These are phyloP conservation scores for Pogonomyrmex barbatus DNA, from an alignment of 1,140 invertebrate genomes.

Conservation along the genomic window DNA sequence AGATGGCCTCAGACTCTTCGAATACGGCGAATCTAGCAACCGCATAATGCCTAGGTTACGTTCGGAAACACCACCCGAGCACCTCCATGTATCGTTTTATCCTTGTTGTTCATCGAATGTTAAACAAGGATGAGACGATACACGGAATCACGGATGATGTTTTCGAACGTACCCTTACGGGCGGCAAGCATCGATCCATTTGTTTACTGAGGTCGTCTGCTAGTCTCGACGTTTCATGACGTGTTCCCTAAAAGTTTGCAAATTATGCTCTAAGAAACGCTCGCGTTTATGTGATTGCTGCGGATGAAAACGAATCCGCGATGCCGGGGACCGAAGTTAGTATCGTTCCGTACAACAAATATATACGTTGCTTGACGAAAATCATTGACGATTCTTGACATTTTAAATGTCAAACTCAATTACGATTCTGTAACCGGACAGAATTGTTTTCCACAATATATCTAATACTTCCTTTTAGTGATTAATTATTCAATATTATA, in stretches of 20 bases:
- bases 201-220: slow-evolving; percentile 79
- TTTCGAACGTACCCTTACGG: too few species aligned
- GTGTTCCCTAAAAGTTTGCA: slow-evolving; percentile 50
- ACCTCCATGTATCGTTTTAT: too few species aligned
- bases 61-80: too few species aligned
- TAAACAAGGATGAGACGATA: too few species aligned
- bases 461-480: not conserved
- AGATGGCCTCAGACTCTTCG: not conserved
- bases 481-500: slow-evolving; percentile 18
- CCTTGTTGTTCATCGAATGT: too few species aligned
- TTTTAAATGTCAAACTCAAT: slow-evolving; percentile 57
- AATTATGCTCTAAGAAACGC: slow-evolving; percentile 74
- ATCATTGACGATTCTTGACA: slow-evolving; percentile 23
- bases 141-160: too few species aligned
- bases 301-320: slow-evolving; percentile 47
- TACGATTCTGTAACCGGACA: not conserved
- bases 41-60: not conserved
- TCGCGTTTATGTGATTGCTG: slow-evolving; percentile 64
- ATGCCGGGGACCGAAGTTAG: slow-evolving; percentile 76
- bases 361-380: not conserved
- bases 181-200: slow-evolving; percentile 75
- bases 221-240: slow-evolving; percentile 51
- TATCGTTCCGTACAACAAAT: slow-evolving; percentile 30
- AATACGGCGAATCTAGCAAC: not conserved
- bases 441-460: too few species aligned